Evolutionary conservation across 1,140 invertebrate species (phyloP).

Genomic region (Uloborus diversus): DNA sequence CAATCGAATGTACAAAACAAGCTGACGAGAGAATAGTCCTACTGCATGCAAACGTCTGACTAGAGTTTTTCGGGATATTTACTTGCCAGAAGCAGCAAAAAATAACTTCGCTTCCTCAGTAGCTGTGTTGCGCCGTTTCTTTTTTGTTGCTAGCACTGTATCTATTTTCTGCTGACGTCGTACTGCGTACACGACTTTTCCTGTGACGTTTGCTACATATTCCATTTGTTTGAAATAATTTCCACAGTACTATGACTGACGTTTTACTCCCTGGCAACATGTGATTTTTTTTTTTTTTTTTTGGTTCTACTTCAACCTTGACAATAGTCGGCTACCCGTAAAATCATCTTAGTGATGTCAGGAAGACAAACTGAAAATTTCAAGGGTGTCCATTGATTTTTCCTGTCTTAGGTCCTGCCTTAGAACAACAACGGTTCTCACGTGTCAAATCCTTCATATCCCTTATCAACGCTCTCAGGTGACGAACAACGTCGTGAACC

Average conservation of each 20-base stretch:
- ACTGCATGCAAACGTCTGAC: too few species aligned
- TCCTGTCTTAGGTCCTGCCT: not conserved
- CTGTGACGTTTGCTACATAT: not conserved
- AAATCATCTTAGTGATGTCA: not conserved
- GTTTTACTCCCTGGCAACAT: not conserved
- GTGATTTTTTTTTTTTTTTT: too few species aligned
- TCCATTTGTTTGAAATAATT: not conserved
- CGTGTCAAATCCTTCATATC: not conserved
- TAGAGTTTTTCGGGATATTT: not conserved
- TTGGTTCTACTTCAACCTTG: not conserved
- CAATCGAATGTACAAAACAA: not conserved
- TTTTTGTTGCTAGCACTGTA: not conserved
- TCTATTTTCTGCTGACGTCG: not conserved
- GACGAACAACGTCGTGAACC: not conserved
- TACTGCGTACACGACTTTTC: not conserved
- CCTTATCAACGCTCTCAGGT: not conserved
- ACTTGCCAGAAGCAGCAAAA: not conserved
- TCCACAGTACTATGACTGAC: not conserved
- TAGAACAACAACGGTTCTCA: not conserved
- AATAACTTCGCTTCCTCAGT: not conserved
- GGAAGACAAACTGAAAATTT: not conserved
- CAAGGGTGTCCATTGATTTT: not conserved
- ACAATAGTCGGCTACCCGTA: not conserved
- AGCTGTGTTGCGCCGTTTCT: not conserved
- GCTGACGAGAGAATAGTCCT: not conserved